Evolutionary conservation across 2,888 invertebrate genomes (phyloP).

Genomic region (Lobophora halterata): DNA sequence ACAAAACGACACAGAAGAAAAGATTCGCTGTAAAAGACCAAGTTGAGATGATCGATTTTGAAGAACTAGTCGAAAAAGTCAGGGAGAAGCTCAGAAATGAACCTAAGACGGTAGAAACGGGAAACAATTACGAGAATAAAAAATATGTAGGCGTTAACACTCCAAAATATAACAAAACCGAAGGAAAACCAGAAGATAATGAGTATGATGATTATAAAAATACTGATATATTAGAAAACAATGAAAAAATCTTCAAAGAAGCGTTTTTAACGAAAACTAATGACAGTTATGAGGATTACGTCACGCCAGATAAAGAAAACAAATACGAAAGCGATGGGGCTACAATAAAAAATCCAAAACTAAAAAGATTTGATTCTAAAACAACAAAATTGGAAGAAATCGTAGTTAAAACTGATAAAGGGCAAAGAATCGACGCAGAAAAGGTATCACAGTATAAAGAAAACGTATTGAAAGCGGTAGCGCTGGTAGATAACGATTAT

Average conservation of each 20-base stretch:
- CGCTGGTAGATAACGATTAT: background rate
- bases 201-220: background rate
- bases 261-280: conserved; percentile 33
- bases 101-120: too few species aligned
- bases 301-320: conserved; percentile 41
- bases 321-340: conserved; percentile 31
- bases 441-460: background rate
- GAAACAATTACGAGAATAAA: too few species aligned
- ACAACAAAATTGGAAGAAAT: too few species aligned
- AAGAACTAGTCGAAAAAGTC: conserved; percentile 43
- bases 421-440: background rate
- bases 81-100: conserved; percentile 37
- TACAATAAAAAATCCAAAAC: too few species aligned
- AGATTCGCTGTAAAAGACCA: conserved; percentile 18
- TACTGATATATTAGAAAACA: conserved; percentile 1
- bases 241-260: conserved; percentile 29
- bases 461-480: conserved; percentile 1
- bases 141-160: too few species aligned
- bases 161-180: conserved; percentile 1
- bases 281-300: conserved; percentile 61
- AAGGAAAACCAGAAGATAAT: background rate
- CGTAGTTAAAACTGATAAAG: conserved; percentile 1
- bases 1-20: conserved; percentile 2
- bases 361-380: too few species aligned
- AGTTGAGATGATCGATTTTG: conserved; percentile 32